Base-by-base conservation (phyloP, 2,888 invertebrate genomes). In the Diarsia mendica region DNA sequence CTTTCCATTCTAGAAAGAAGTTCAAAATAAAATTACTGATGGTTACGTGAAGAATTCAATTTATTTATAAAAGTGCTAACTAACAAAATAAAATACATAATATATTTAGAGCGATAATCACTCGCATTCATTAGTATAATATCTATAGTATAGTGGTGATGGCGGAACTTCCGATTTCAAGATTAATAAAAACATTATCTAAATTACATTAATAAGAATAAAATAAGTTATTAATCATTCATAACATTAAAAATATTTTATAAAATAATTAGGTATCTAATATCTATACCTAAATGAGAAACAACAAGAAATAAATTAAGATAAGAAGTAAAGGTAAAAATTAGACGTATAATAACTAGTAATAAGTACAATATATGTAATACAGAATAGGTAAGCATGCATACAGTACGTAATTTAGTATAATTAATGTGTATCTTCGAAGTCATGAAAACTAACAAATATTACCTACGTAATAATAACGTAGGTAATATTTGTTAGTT, bases 221-320 rank as follows among this genome's bases (percentile, higher is more conserved):
- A 51, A 51, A 51, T 53, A 75, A 55, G 28, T 58, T 23, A 28
- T 33, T 18, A n/a, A 53, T 28, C 3, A 58, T 18, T 44, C 20
- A 49, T 76, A 58, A 76, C 49, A 55, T 66, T 3, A 51, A 67
- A 51, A 33, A 48, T 11, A 33, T 55, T 61, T 23, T 63, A 23
- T 53, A 67, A 75, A 49, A 67, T 6, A 15, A 23, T 4, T 39
- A 23, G 13, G 61, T 9, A 46, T 33, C 6, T 18, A 44, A n/a
- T n/a, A n/a, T n/a, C n/a, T n/a, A n/a, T n/a, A n/a, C n/a, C n/a
- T 28, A 51, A 23, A 49, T 15, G 11, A 11, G 4, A 20, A 67
- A 60, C 3, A 11, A 51, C 51, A 10, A 13, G 5, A 53, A 13
- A 46, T 33, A 49, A 39, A 67, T 60, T 5, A 60, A 53, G 46